phyloP scores from a whole-genome alignment of 1,140 invertebrate genomes.

The Temnothorax nylanderi region DNA sequence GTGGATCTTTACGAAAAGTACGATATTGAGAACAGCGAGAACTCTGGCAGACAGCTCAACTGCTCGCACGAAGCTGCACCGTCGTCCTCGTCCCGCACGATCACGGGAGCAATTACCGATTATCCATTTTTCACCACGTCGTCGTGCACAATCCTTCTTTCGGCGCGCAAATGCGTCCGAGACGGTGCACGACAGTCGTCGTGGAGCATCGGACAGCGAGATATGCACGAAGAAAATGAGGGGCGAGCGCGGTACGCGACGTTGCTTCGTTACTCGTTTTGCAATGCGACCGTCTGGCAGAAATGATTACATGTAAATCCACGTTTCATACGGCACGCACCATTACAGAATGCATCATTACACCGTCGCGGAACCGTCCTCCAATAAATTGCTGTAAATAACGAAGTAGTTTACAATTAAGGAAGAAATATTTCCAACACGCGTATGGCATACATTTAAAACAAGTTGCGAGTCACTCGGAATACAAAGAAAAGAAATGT shows the following conservation, averaged over 20 bases:
- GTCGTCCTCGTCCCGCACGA: slow-evolving; percentile 65
- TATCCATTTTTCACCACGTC: slow-evolving; percentile 62
- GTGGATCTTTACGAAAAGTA: background rate
- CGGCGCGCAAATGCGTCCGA: slow-evolving; percentile 26
- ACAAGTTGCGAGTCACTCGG: background rate
- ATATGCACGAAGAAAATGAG: slow-evolving; percentile 46
- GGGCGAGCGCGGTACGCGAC: slow-evolving; percentile 2
- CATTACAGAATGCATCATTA: slow-evolving; percentile 25
- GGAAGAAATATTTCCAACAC: background rate
- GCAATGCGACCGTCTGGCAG: slow-evolving; percentile 20
- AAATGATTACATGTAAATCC: slow-evolving; percentile 34
- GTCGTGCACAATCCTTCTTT: slow-evolving; percentile 50
- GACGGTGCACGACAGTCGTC: slow-evolving; percentile 22
- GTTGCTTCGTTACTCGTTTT: slow-evolving; percentile 32
- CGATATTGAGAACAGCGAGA: background rate
- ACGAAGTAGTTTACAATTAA: slow-evolving; percentile 9
- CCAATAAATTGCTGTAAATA: slow-evolving; percentile 23
- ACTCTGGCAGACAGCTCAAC: background rate
- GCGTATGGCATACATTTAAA: background rate
- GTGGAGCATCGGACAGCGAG: slow-evolving; percentile 27
- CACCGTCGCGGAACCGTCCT: background rate
- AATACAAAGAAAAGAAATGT: background rate
- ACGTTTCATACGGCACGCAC: slow-evolving; percentile 5
- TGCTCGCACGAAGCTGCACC: background rate
- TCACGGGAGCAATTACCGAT: slow-evolving; percentile 65